Evolutionary conservation across 2,888 invertebrate species (phyloP), one percentile per base, ranked within the genome.

Genomic region (Tholera decimalis): DNA sequence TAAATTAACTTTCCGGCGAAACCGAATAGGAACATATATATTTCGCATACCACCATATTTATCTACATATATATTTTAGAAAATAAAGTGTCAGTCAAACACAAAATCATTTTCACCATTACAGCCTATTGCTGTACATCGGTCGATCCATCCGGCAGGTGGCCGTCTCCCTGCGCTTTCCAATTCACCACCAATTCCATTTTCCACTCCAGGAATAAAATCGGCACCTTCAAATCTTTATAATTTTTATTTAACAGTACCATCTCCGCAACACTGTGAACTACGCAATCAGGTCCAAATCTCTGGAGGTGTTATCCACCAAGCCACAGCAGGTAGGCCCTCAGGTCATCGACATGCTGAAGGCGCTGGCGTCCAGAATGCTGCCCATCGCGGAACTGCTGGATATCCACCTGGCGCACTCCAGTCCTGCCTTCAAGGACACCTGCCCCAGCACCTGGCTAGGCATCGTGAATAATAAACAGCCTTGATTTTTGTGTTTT

Each of bases 391-490:
- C 93, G 0, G 94, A 94, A 18, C 84, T 94, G 4, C 75, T 94
- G 61, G 94, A 94, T 64, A 75, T 93, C 8, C 94, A 94, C 73
- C 80, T 94, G 53, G 89, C 92, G 0, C 92, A 94, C 80, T 89
- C 88, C 71, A 94, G 94, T 64, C 90, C 93, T 0, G 92, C 90
- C 0, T 94, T 94, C 70, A 93, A 91, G 61, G 93, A 94, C 73
- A 88, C 89, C 50, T 92, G 92, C 46, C 93, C 94, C 0, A 67
- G 87, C 0, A 92, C 92, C 0, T 94, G 94, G 94, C 84, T 94
- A 0, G 92, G 91, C 0, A 94, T 94, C 22, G 93, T 94, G 30
- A 93, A 93, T 82, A 93, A 91, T 89, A 93, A 93, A 89, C 83
- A 87, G 63, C 78, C 84, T 39, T 83, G 59, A 84, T 55, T 30